Base-by-base conservation (phyloP, 2,888 invertebrate genomes). In the Sarcophaga variegata region DNA sequence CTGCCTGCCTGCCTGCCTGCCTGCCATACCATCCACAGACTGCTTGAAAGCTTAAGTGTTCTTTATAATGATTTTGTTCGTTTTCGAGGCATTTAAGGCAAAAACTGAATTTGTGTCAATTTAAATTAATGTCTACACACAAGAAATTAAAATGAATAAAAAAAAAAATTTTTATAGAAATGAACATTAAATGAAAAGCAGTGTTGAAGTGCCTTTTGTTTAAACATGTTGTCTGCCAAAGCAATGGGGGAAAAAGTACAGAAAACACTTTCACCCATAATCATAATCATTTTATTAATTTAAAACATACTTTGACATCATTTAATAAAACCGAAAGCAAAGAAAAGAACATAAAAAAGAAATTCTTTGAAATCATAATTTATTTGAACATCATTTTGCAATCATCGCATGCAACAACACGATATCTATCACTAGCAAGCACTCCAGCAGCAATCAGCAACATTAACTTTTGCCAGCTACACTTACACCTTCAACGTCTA, bases 91-190 rank as follows among this genome's bases (percentile, higher is more conserved):
- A 80, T 74, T 83, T 87, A 83, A 78, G 77, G 74, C 80, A 72
- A 78, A 63, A 75, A 37, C 37, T 59, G 74, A 76, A 87, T 81
- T 84, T 78, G 81, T 87, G 84, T 87, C 81, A 84, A 76, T 79
- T 83, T 45, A 87, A 84, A 84, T 84, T 78, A 87, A 81, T 81
- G 83, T 75, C 83, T 83, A 83, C 54, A 83, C 20, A 77, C 37
- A 67, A 60, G 77, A 77, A 74, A 27, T 37, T 49, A 63, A 63
- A 76, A n/a, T 8, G 25, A 60, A 71, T 14, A 59, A 14, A 59
- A 69, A n/a, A 1, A 10, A 75, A 25, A 62, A 3, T 37, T 37
- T n/a, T 11, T 20, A 62, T n/a, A 62, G 22, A 20, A 11, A 62
- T n/a, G 62, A 62, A 62, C 17, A 11, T 62, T 59, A 59, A 14